Evolutionary conservation across 2,888 invertebrate genomes (phyloP).

Genomic region (Plebejus argus): DNA sequence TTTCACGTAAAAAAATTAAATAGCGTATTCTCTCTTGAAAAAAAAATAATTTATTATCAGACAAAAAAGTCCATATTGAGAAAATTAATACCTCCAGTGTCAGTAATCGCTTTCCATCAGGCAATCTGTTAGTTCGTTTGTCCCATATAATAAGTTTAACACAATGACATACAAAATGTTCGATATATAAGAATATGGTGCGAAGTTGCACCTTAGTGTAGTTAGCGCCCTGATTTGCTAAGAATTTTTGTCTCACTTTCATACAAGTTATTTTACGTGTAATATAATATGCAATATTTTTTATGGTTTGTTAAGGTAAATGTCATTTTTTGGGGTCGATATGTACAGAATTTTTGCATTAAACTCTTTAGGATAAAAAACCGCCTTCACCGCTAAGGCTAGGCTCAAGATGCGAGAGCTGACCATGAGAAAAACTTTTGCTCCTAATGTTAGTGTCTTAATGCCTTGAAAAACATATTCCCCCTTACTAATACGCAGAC

Average conservation of each 20-base stretch:
- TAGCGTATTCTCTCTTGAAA: neutral
- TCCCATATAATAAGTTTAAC: neutral
- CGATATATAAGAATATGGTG: neutral
- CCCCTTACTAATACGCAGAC: too few species aligned
- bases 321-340: neutral
- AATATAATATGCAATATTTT: neutral
- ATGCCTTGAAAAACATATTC: too few species aligned
- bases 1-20: neutral
- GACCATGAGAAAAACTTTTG: too few species aligned
- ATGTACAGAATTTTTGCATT: neutral
- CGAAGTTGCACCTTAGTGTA: conserved; percentile 35
- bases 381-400: too few species aligned
- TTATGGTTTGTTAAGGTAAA: neutral
- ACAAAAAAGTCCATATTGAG: too few species aligned
- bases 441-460: too few species aligned
- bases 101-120: neutral
- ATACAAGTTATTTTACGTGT: conserved; percentile 30
- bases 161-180: neutral
- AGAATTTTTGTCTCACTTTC: conserved; percentile 52
- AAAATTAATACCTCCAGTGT: too few species aligned
- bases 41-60: too few species aligned
- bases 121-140: neutral
- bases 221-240: conserved; percentile 56
- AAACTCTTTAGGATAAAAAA: too few species aligned
- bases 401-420: too few species aligned